Percentiles rank a stretch among this genome's conserved stretches.
Evolutionary conservation across 1,140 invertebrate species (phyloP).

Genomic region (Anoplolepis gracilipes): DNA sequence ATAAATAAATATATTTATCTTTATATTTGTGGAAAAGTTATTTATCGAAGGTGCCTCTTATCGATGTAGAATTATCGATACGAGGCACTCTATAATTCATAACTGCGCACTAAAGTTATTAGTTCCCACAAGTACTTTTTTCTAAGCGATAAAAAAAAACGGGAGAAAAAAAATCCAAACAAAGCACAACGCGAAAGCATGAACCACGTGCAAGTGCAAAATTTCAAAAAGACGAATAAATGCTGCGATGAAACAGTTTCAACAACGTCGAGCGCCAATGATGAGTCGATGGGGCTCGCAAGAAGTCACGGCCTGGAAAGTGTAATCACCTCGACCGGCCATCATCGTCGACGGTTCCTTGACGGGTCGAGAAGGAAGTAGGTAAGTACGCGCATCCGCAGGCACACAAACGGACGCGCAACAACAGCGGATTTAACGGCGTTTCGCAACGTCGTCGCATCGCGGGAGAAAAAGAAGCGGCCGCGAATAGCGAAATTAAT

Average conservation of each 20-base stretch:
- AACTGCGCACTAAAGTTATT: background rate
- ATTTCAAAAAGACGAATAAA: background rate
- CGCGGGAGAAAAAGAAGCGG: constrained; percentile 8
- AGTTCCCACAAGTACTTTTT: background rate
- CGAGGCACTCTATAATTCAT: background rate
- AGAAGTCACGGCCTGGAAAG: background rate
- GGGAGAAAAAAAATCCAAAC: background rate
- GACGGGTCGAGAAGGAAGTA: constrained; percentile 51
- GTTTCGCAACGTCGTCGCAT: constrained; percentile 31
- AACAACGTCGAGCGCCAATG: background rate
- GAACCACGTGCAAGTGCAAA: background rate
- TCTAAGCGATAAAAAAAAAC: background rate
- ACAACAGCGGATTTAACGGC: constrained; percentile 3
- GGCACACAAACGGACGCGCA: background rate
- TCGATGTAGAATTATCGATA: background rate
- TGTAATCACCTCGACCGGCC: constrained; percentile 1
- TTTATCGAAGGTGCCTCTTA: background rate
- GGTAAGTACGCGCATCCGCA: constrained; percentile 40
- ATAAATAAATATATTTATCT: background rate
- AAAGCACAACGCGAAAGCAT: constrained; percentile 8
- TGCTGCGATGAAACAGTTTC: background rate
- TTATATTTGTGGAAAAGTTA: background rate
- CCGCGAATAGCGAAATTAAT: constrained; percentile 16
- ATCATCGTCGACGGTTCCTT: constrained; percentile 25
- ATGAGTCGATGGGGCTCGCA: constrained; percentile 13